Evolutionary conservation across 2,888 invertebrate species (phyloP), one percentile per base, ranked within the genome.

Genomic region (Epistrophella euchroma): DNA sequence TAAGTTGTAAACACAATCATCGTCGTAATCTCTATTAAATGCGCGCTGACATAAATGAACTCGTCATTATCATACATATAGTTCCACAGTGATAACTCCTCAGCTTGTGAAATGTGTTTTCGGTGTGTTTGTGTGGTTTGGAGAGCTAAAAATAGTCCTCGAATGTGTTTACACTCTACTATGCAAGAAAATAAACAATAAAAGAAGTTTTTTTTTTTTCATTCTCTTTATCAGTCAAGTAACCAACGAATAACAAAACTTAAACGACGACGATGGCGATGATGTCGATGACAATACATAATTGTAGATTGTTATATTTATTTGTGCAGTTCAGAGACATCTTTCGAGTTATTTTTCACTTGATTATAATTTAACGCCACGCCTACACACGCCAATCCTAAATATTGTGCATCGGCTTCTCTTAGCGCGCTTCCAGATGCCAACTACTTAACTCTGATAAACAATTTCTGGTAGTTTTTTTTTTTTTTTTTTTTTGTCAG

Each of bases 301-400:
- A 73, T 78, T 78, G 73, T 73, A 68, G 68, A 72, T 55, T 47
- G 19, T 22, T 62, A 7, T 37, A 13, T 35, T 56, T 47, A 50
- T 40, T 35, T 40, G 37, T 25, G 60, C 55, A 66, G 40, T 25
- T 50, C 70, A 66, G 58, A 72, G 75, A 73, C 79, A 74, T 74
- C 75, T 70, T 52, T 78, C 74, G 76, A 68, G 47, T 74, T 82
- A 82, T 86, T 86, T 86, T 82, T 78, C 86, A 81, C 86, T 86
- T 86, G 77, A 86, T 86, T 82, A 82, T 82, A 82, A 86, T 82
- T 86, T 86, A 86, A 86, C 55, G 77, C 77, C 81, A 86, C 86
- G 77, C 86, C 86, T 81, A 86, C 35, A 56, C 22, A 22, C 68
- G 66, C 32, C 47, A 47, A 86, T 73, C 28, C 73, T 52, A 84